phyloP scores from a whole-genome alignment of 2,113 vertebrate genomes.

The Odobenus rosmarus region DNA sequence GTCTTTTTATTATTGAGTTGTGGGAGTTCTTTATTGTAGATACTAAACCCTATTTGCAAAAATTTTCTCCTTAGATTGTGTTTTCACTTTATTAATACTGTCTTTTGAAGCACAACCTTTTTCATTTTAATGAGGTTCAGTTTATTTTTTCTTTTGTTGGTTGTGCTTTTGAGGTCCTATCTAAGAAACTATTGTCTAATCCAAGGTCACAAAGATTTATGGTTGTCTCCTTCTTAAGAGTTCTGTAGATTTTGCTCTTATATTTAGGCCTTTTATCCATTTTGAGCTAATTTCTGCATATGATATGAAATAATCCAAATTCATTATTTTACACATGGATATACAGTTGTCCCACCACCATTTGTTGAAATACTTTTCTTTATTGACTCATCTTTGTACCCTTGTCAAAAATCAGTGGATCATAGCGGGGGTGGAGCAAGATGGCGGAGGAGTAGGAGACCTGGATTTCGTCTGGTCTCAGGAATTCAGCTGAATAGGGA shows the following conservation, averaged over 20 bases:
- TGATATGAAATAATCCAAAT: neutral
- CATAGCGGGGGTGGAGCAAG: too few relatives aligned
- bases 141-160: neutral
- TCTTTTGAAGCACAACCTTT: neutral
- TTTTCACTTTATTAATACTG: neutral
- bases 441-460: too few relatives aligned
- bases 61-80: neutral
- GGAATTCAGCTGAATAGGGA: too few relatives aligned
- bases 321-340: neutral
- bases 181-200: neutral
- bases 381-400: neutral
- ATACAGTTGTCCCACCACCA: neutral
- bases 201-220: neutral
- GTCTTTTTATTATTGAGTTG: neutral
- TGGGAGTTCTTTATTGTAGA: neutral
- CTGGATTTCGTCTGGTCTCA: too few relatives aligned
- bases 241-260: slow-evolving; percentile 8
- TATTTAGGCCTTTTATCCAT: neutral
- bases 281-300: neutral
- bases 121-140: neutral
- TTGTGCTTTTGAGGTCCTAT: neutral
- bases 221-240: neutral
- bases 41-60: neutral
- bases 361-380: neutral
- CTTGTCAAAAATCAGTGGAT: too few relatives aligned